Percentiles rank a stretch among this genome's conserved stretches.
phyloP scores from a whole-genome alignment of 2,888 invertebrate species.

The Latrodectus hesperus region DNA sequence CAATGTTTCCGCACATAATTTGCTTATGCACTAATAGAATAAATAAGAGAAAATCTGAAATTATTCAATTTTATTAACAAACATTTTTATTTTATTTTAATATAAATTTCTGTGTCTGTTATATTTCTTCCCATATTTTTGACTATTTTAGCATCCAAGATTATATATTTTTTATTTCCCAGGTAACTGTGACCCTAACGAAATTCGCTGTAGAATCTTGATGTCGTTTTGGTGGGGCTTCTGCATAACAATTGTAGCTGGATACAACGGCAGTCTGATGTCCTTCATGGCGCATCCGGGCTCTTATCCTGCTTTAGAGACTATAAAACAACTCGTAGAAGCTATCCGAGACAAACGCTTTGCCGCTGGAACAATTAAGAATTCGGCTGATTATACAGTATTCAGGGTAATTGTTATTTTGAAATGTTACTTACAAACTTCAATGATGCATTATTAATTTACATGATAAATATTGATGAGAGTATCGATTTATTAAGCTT shows the following conservation, averaged over 20 bases:
- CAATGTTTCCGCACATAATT: too few species aligned
- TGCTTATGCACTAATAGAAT: too few species aligned
- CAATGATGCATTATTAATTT: neutral
- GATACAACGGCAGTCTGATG: constrained; percentile 61
- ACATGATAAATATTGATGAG: too few species aligned
- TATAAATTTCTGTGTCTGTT: too few species aligned
- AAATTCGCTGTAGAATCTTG: constrained; percentile 41
- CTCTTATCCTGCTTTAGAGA: constrained; percentile 45
- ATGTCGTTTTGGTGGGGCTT: constrained; percentile 62
- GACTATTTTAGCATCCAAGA: too few species aligned
- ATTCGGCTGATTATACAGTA: constrained; percentile 59
- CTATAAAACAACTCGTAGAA: constrained; percentile 52
- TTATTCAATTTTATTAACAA: too few species aligned
- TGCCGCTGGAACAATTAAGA: constrained; percentile 58
- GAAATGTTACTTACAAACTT: neutral
- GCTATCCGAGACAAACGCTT: constrained; percentile 23
- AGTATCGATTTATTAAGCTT: too few species aligned
- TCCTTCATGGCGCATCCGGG: constrained; percentile 67
- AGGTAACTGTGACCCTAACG: constrained; percentile 43
- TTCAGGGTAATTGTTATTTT: constrained; percentile 47
- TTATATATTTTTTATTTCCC: neutral
- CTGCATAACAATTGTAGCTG: constrained; percentile 51
- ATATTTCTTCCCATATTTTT: too few species aligned
- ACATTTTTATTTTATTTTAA: too few species aligned
- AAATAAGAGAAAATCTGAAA: too few species aligned